A percentile compares a stretch with the other conserved stretches of the same genome.
Conservation (phyloP, 2,797 vertebrate genomes). For the Tinamus major region DNA sequence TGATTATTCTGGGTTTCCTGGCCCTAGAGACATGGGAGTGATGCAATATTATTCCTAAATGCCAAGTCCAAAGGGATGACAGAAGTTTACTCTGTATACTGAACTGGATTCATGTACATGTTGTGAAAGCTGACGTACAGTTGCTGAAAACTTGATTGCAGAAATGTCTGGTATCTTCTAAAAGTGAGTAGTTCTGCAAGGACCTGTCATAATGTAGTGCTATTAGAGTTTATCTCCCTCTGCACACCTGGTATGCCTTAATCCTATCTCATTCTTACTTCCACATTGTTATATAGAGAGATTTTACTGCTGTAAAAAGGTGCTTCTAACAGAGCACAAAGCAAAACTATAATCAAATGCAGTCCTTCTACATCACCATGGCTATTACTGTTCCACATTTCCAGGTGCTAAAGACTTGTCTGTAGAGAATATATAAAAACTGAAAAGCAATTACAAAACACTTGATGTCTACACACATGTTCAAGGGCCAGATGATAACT, state of each 20-base stretch:
- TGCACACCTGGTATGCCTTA: slow-evolving; percentile 10
- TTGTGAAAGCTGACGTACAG: background rate
- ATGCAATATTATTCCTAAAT: background rate
- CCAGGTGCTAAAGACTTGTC: background rate
- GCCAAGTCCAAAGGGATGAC: background rate
- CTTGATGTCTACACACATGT: background rate
- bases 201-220: background rate
- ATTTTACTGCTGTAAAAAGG: background rate
- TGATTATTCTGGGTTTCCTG: background rate
- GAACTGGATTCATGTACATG: background rate
- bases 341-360: background rate
- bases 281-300: background rate
- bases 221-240: slow-evolving; percentile 30
- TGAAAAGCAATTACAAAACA: background rate
- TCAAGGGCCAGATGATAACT: background rate
- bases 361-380: background rate
- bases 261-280: background rate
- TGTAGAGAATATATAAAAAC: background rate
- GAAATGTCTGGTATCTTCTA: background rate
- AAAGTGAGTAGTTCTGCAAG: background rate
- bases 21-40: background rate
- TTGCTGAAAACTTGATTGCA: background rate
- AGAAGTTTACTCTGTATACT: background rate
- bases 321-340: slow-evolving; percentile 19
- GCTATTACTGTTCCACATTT: background rate